Percentiles rank a stretch among this genome's conserved stretches.
These are phyloP conservation scores for Leuctra nigra DNA, from an alignment of 2,888 invertebrate species.

Conservation along the genomic window DNA sequence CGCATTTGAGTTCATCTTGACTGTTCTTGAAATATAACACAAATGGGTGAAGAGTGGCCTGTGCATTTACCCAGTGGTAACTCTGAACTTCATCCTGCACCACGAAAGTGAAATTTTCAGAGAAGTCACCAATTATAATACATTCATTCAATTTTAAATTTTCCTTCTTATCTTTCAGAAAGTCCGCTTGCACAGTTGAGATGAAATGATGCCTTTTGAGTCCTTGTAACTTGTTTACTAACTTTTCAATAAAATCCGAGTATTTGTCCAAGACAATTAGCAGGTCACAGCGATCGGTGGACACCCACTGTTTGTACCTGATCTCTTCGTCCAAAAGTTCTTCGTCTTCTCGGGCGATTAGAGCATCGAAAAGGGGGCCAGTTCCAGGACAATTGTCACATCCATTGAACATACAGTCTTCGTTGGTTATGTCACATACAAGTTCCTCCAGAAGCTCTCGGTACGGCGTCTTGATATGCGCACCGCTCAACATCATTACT, in stretches of 20 bases:
- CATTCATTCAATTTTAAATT: not conserved
- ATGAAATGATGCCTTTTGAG: not conserved
- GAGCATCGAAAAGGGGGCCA: not conserved
- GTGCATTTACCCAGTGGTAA: not conserved
- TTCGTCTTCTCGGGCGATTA: not conserved
- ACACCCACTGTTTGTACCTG: not conserved
- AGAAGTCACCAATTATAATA: not conserved
- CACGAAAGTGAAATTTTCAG: not conserved
- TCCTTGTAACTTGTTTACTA: not conserved
- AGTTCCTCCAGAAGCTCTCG: slow-evolving; percentile 9
- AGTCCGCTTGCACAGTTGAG: not conserved
- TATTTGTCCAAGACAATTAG: not conserved
- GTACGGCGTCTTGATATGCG: not conserved
- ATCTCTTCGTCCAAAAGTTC: not conserved
- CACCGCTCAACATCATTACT: slow-evolving; percentile 30
- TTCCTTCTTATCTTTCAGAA: not conserved
- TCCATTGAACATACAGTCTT: slow-evolving; percentile 17
- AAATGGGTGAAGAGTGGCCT: not conserved
- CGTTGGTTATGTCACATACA: slow-evolving; percentile 16
- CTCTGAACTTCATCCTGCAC: not conserved
- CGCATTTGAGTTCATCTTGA: not conserved
- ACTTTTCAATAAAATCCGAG: not conserved
- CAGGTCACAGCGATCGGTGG: not conserved
- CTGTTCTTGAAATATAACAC: not conserved
- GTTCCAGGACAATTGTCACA: not conserved